phyloP scores from a whole-genome alignment of 1,140 invertebrate species.

The Uloborus diversus region DNA sequence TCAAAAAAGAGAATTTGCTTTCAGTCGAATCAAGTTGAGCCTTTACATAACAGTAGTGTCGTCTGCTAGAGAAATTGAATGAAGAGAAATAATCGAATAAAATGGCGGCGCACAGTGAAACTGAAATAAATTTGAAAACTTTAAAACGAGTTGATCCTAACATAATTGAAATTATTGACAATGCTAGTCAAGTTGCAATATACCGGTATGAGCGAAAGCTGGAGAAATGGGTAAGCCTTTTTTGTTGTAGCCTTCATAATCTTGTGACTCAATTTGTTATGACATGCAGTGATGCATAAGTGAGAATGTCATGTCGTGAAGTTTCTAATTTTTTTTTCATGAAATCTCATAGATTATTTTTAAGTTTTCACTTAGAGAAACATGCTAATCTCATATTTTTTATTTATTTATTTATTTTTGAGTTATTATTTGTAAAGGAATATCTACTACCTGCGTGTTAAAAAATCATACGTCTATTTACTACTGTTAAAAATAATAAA shows the following conservation, averaged over 20 bases:
- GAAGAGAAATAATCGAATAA: slow-evolving; percentile 1
- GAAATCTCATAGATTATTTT: background rate
- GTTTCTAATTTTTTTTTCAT: too few species aligned
- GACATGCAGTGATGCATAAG: too few species aligned
- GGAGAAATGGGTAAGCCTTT: slow-evolving; percentile 77
- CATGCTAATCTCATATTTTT: too few species aligned
- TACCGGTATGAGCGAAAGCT: slow-evolving; percentile 84
- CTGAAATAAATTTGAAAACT: slow-evolving; percentile 89
- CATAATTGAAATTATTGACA: slow-evolving; percentile 87
- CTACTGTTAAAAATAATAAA: too few species aligned
- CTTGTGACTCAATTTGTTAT: too few species aligned
- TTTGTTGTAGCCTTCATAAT: too few species aligned
- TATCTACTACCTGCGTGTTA: too few species aligned
- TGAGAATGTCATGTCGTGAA: too few species aligned
- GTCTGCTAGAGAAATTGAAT: background rate
- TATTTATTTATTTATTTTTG: too few species aligned
- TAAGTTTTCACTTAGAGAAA: background rate
- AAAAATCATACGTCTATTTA: too few species aligned
- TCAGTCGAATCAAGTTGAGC: background rate
- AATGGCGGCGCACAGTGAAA: slow-evolving; percentile 69
- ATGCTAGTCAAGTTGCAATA: slow-evolving; percentile 86
- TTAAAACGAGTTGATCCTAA: slow-evolving; percentile 92
- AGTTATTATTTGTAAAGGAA: too few species aligned
- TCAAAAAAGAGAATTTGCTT: too few species aligned
- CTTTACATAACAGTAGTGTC: background rate